Evolutionary conservation across 2,888 invertebrate species (phyloP).

Genomic region (Strigamia maritima): DNA sequence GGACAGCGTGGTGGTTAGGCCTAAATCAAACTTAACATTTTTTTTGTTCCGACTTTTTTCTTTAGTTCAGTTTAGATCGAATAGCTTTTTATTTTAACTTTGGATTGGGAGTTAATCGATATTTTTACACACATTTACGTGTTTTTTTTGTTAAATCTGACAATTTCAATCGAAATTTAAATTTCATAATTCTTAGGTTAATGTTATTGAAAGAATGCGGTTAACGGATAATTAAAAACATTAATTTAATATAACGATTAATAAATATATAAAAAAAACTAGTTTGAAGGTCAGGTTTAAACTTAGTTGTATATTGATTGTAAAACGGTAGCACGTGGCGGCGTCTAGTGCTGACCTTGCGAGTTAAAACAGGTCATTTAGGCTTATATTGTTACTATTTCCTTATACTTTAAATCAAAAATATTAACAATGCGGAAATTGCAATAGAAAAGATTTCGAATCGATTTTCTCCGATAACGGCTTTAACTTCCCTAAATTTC

Average conservation of each 20-base stretch:
- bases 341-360: not conserved
- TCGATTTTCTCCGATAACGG: too few species aligned
- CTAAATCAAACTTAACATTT: not conserved
- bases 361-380: not conserved
- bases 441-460: too few species aligned
- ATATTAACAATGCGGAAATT: not conserved
- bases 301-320: slow-evolving; percentile 18
- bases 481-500: not conserved
- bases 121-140: too few species aligned
- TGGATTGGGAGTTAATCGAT: too few species aligned
- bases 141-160: too few species aligned
- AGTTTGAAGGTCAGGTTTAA: slow-evolving; percentile 8
- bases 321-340: not conserved
- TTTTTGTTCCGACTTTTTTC: not conserved
- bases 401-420: not conserved
- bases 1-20: slow-evolving; percentile 18
- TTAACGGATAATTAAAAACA: not conserved
- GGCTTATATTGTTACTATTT: not conserved
- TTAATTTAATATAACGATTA: not conserved
- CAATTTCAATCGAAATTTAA: too few species aligned
- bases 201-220: not conserved
- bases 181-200: not conserved
- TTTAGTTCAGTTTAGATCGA: not conserved
- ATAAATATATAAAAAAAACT: not conserved
- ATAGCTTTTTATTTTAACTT: too few species aligned